phyloP scores from a whole-genome alignment of 2,113 vertebrate genomes.

The Ptilonorhynchus violaceus region DNA sequence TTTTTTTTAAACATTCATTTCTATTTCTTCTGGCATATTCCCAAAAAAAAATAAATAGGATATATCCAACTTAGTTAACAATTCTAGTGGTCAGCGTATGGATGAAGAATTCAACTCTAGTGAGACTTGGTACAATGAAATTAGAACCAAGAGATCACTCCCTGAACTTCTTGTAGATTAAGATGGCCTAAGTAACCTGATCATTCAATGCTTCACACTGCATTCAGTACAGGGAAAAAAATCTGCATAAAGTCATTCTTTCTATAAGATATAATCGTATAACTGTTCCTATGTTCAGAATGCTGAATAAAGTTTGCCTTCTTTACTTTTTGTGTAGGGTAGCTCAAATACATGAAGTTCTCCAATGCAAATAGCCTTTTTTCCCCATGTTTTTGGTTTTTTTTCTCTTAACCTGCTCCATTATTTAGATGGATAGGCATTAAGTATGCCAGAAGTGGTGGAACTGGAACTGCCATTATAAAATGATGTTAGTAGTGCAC shows the following conservation, averaged over 20 bases:
- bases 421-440: background rate
- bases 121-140: background rate
- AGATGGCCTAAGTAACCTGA: background rate
- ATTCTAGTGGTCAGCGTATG: background rate
- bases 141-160: background rate
- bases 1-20: background rate
- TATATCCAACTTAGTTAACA: background rate
- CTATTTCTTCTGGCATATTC: background rate
- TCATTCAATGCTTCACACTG: background rate
- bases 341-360: background rate
- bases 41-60: background rate
- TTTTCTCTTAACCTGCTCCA: background rate
- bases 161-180: background rate
- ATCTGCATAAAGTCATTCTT: background rate
- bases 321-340: background rate
- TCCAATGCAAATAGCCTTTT: background rate
- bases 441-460: background rate
- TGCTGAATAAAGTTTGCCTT: background rate
- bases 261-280: background rate
- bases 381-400: background rate
- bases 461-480: background rate
- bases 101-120: background rate
- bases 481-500: fast-evolving
- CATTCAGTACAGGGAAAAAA: background rate
- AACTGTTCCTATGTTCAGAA: background rate